These are phyloP conservation scores for Drosophila rhopaloa DNA, from an alignment of 1,140 invertebrate genomes.

Conservation along the genomic window DNA sequence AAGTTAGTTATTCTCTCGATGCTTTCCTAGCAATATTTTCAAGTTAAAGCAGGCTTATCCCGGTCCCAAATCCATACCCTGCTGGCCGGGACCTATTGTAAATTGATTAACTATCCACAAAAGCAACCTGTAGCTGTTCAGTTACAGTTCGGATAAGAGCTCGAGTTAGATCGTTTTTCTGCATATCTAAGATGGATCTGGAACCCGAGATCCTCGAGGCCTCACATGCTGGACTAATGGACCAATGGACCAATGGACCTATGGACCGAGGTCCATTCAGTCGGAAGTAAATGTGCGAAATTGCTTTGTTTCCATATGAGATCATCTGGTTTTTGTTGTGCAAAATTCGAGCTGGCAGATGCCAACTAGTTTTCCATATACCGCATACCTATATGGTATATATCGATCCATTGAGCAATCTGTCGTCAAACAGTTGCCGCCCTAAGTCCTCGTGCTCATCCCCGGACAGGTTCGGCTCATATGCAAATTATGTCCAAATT, in stretches of 20 bases:
- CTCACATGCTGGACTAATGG: constrained; percentile 45
- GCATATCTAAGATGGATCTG: constrained; percentile 36
- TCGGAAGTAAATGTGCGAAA: constrained; percentile 77
- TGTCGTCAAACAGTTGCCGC: constrained; percentile 82
- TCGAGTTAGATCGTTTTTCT: constrained; percentile 42
- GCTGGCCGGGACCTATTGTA: constrained; percentile 49
- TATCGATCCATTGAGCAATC: constrained; percentile 79
- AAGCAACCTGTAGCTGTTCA: constrained; percentile 64
- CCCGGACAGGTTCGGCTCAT: constrained; percentile 35
- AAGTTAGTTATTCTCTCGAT: constrained; percentile 63
- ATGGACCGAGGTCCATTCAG: constrained; percentile 50
- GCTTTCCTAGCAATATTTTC: constrained; percentile 72
- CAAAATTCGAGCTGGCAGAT: constrained; percentile 45
- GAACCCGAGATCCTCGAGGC: constrained; percentile 28
- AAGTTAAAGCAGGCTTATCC: constrained; percentile 81
- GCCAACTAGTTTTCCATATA: constrained; percentile 40
- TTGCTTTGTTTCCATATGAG: constrained; percentile 68
- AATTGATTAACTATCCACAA: constrained; percentile 72
- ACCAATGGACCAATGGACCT: constrained; percentile 7
- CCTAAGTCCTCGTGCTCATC: constrained; percentile 52
- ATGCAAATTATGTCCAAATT: constrained; percentile 80
- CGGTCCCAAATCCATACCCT: constrained; percentile 20
- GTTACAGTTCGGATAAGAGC: constrained; percentile 43
- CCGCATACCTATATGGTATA: constrained; percentile 21
- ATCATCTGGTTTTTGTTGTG: constrained; percentile 75